Evolutionary conservation across 2,113 vertebrate species (phyloP).

Genomic region (Gnathonemus longibarbis): DNA sequence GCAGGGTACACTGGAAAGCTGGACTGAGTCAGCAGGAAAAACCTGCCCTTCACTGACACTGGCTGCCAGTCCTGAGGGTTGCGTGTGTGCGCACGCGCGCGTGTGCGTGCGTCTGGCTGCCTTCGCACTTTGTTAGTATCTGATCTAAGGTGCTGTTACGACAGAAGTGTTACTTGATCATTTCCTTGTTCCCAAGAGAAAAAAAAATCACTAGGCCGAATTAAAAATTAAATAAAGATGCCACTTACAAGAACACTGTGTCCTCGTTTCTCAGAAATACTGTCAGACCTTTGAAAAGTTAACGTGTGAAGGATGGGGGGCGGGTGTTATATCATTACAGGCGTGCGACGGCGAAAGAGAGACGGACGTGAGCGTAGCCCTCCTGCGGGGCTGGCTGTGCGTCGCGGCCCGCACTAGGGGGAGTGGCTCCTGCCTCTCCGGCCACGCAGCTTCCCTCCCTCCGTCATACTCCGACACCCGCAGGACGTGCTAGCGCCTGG

Average conservation of each 20-base stretch:
- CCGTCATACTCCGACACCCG: not conserved
- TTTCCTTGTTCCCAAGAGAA: not conserved
- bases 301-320: not conserved
- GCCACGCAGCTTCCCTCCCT: not conserved
- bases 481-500: not conserved
- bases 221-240: not conserved
- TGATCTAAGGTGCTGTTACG: not conserved
- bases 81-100: not conserved
- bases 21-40: not conserved
- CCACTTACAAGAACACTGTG: not conserved
- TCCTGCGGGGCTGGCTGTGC: not conserved
- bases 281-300: not conserved
- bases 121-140: not conserved
- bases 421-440: not conserved
- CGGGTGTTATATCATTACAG: not conserved
- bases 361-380: not conserved
- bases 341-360: not conserved
- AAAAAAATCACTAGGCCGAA: not conserved
- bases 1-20: not conserved
- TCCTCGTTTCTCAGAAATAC: not conserved
- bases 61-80: not conserved
- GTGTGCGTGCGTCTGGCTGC: not conserved
- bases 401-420: not conserved
- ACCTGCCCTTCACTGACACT: not conserved
- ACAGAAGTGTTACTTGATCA: not conserved